Evolutionary conservation across 2,797 vertebrate species (phyloP), one percentile per base, ranked within the genome.

Genomic region (Melanotaenia pygmaea): DNA sequence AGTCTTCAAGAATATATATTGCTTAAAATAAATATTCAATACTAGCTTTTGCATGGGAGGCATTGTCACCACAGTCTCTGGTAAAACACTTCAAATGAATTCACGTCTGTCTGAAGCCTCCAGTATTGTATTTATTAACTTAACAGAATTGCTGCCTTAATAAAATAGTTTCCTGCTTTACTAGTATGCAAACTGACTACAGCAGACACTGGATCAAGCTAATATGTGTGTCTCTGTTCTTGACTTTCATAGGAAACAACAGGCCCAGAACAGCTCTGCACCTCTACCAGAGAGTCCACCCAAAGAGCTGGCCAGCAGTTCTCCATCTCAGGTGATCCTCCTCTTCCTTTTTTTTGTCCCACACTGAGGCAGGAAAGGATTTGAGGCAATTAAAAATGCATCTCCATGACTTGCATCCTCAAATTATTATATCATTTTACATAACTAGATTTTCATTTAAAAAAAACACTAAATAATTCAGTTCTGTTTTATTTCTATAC

Each of bases 201-300:
- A 30, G 40, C 40, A 59, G 24, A 67, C 56, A 64, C 51, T 0
- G 53, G 32, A 43, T 68, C 5, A 34, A 38, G 4, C 24, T 50
- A 34, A 35, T 28, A 8, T 67, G 54, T 14, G 22, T 58, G 3
- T 37, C 13, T 11, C 11, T 50, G 4, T 68, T 1, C 56, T 0
- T 20, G 1, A 43, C 3, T 75, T 5, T 30, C 71, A 68, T 90
- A 99, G 98, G 92, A 99, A 98, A 84, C 94, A 96, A 86, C 94
- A 96, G 85, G 80, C 95, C 0, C 96, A 94, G 85, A 96, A 92
- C 76, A 85, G 84, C 65, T 59, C 78, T 43, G 82, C 81, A 0
- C 83, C 88, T 63, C 86, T 87, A 18, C 93, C 90, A 26, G 96
- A 98, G 64, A 98, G 96, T 74, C 97, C 96, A 0, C 95, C 95